Evolutionary conservation across 1,140 invertebrate genomes (phyloP).

Genomic region (Zeugodacus cucurbitae): DNA sequence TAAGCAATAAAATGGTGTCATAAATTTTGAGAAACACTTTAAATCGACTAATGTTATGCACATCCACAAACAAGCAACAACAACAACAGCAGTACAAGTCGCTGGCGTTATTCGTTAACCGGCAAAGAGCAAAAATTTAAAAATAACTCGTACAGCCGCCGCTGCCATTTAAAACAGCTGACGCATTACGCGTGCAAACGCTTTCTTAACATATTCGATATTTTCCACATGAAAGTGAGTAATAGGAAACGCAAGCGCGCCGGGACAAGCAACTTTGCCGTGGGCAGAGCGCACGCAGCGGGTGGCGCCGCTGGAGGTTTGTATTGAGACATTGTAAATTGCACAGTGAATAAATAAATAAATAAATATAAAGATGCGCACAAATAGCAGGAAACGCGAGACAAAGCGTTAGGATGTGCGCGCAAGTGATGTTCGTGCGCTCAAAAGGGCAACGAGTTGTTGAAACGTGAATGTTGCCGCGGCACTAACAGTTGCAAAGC

Average conservation of each 20-base stretch:
- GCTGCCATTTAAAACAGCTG: background rate
- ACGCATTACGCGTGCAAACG: background rate
- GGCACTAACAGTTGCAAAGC: background rate
- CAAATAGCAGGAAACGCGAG: background rate
- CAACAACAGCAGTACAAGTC: background rate
- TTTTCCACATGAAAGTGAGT: constrained; percentile 2
- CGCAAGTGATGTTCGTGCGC: background rate
- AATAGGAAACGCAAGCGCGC: background rate
- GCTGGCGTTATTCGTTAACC: background rate
- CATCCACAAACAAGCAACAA: background rate
- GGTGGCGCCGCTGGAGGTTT: background rate
- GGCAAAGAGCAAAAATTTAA: background rate
- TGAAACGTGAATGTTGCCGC: background rate
- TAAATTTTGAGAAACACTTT: background rate
- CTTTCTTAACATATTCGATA: background rate
- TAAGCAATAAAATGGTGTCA: background rate
- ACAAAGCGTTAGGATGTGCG: background rate
- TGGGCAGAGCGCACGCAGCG: background rate
- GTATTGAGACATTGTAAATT: constrained; percentile 5
- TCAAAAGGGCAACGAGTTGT: constrained; percentile 1
- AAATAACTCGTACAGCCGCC: background rate
- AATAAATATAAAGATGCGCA: background rate
- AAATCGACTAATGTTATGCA: background rate
- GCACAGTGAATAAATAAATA: background rate
- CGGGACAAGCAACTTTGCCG: background rate